A percentile compares a stretch with the other conserved stretches of the same genome.
Conservation (phyloP, 2,113 vertebrate species). For the Lepidothrix coronata region DNA sequence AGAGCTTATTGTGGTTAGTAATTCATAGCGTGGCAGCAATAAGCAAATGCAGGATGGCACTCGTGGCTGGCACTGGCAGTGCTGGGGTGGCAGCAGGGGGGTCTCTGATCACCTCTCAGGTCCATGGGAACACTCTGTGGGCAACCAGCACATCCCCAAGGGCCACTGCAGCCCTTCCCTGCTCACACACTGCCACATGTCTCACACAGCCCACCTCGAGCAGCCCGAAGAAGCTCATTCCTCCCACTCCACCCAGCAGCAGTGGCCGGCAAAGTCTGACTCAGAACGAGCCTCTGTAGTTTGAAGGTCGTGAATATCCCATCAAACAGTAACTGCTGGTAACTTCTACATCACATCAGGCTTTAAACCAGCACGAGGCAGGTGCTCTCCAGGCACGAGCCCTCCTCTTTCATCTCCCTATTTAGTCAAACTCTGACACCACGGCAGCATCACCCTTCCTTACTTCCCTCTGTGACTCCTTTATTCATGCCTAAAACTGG, state of each 20-base stretch:
- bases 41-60: background rate
- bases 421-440: background rate
- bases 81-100: background rate
- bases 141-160: background rate
- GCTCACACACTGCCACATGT: background rate
- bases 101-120: rapidly evolving
- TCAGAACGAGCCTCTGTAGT: background rate
- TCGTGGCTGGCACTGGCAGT: background rate
- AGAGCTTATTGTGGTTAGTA: background rate
- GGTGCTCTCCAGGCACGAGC: rapidly evolving
- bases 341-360: background rate
- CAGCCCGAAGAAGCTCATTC: background rate
- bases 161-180: background rate
- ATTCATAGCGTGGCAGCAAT: background rate
- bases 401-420: background rate
- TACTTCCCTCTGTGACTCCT: background rate
- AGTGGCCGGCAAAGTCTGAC: background rate
- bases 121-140: background rate
- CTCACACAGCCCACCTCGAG: background rate
- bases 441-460: background rate
- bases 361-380: background rate
- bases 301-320: conserved; percentile 6
- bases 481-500: background rate
- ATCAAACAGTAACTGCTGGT: background rate
- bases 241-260: conserved; percentile 36